These are phyloP conservation scores for Resseliella maxima DNA, from an alignment of 2,888 invertebrate genomes.

Conservation along the genomic window DNA sequence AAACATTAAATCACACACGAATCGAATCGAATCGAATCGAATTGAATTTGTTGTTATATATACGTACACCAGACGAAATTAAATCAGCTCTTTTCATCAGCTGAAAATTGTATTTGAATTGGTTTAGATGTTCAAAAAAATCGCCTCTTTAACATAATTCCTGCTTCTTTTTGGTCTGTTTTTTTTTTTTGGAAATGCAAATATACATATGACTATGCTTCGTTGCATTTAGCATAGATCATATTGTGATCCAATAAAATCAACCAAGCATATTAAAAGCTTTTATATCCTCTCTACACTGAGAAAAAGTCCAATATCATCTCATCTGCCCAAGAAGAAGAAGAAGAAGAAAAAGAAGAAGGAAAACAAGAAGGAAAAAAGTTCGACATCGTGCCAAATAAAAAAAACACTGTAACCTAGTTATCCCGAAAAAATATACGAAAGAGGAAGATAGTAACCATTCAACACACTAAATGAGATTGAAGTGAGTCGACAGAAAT, in stretches of 20 bases:
- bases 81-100: neutral
- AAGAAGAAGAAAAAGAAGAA: no score
- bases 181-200: neutral
- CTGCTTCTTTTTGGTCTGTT: no score
- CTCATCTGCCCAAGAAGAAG: no score
- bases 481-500: conserved; percentile 21
- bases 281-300: neutral
- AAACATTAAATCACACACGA: neutral
- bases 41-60: neutral
- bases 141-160: no score
- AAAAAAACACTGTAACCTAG: neutral
- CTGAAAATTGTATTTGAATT: conserved; percentile 27
- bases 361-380: neutral
- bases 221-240: neutral
- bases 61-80: neutral
- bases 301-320: no score
- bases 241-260: neutral
- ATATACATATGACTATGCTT: neutral
- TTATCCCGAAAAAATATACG: neutral
- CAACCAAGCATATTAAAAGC: conserved; percentile 2
- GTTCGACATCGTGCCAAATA: neutral
- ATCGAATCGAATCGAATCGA: no score
- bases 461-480: neutral
- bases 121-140: neutral
- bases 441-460: neutral